Conservation (phyloP, 2,113 vertebrate genomes). For the Balaenoptera acutorostrata region DNA sequence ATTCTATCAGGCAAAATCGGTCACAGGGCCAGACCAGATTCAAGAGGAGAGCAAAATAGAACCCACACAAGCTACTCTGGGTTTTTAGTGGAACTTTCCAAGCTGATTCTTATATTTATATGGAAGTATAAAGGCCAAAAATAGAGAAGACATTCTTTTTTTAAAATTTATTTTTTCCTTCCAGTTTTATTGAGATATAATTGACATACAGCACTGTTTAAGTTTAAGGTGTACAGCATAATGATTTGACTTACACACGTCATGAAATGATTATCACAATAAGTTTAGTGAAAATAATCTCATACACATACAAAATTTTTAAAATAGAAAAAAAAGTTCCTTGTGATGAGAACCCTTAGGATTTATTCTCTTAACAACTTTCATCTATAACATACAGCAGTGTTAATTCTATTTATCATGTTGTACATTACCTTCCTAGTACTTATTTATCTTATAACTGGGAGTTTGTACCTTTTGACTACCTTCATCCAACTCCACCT, state of each 20-base stretch:
- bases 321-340: neutral
- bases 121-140: too few species aligned
- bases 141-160: too few species aligned
- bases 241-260: too few species aligned
- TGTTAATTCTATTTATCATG: neutral
- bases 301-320: neutral
- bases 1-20: neutral
- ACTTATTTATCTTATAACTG: neutral
- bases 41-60: too few species aligned
- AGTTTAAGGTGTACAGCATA: too few species aligned
- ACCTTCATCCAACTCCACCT: neutral
- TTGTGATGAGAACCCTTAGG: neutral
- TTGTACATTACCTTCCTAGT: neutral
- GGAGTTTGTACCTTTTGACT: neutral
- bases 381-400: neutral
- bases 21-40: too few species aligned
- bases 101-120: too few species aligned
- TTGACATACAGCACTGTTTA: too few species aligned
- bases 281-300: neutral
- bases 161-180: too few species aligned
- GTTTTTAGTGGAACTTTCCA: too few species aligned
- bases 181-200: too few species aligned
- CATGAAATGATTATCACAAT: neutral
- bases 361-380: neutral
- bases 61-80: too few species aligned